A percentile compares a stretch with the other conserved stretches of the same genome.
These are phyloP conservation scores for Sinocyclocheilus grahami DNA, from an alignment of 2,113 vertebrate genomes.

Conservation along the genomic window DNA sequence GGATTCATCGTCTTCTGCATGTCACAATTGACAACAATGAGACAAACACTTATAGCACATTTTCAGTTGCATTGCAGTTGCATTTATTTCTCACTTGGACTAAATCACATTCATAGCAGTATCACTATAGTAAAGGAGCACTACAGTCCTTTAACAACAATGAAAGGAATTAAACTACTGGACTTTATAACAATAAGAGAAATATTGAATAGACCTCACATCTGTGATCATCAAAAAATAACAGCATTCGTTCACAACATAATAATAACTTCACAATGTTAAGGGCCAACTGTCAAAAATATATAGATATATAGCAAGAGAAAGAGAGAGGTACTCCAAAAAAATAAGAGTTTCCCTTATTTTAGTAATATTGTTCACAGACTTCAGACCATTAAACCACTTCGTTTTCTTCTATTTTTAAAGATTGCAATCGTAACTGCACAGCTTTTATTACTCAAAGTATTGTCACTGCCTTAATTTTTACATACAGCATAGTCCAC, in stretches of 20 bases:
- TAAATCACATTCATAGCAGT: slow-evolving; percentile 78
- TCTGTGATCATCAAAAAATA: slow-evolving; percentile 17
- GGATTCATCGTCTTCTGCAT: not conserved
- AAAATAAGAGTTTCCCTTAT: too few relatives aligned
- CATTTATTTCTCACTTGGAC: slow-evolving; percentile 78
- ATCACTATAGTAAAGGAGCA: slow-evolving; percentile 75
- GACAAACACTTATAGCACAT: slow-evolving; percentile 18
- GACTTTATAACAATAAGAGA: slow-evolving; percentile 66
- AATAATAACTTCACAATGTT: slow-evolving; percentile 49
- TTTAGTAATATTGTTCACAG: slow-evolving; percentile 23
- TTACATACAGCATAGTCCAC: slow-evolving; percentile 13
- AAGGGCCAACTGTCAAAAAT: slow-evolving; percentile 13
- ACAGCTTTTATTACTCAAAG: not conserved
- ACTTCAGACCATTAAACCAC: not conserved
- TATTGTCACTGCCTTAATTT: not conserved
- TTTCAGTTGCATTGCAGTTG: slow-evolving; percentile 78
- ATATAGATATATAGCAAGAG: slow-evolving; percentile 38
- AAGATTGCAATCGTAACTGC: slow-evolving; percentile 9
- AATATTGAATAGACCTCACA: slow-evolving; percentile 38
- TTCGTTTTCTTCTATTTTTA: not conserved
- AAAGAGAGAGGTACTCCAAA: slow-evolving; percentile 38
- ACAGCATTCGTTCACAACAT: slow-evolving; percentile 55
- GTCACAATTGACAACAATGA: not conserved
- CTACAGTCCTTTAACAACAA: slow-evolving; percentile 61
- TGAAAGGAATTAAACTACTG: slow-evolving; percentile 59